These are phyloP conservation scores for Sebastes goodei DNA, from an alignment of 2,797 vertebrate species.

Conservation along the genomic window DNA sequence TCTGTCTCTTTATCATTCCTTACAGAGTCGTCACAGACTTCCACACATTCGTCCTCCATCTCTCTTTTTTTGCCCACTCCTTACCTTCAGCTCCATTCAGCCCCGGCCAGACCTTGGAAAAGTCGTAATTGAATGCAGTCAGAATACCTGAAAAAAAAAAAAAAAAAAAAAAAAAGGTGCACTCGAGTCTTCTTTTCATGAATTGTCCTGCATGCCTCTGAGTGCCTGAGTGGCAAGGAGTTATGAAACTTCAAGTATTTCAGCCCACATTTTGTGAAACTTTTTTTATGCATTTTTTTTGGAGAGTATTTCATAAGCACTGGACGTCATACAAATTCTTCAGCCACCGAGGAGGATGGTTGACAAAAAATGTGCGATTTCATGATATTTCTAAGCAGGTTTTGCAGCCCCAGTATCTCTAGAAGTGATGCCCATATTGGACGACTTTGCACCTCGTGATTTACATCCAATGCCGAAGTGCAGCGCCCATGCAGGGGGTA, in stretches of 20 bases:
- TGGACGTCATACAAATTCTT: constrained; percentile 11
- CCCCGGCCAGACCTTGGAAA: constrained; percentile 48
- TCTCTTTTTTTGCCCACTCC: constrained; percentile 9
- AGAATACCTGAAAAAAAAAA: not conserved
- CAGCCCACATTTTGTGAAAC: not conserved
- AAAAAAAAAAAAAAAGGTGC: not conserved
- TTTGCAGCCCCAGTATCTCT: not conserved
- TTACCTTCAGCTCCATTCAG: constrained; percentile 47
- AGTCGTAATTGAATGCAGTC: constrained; percentile 43
- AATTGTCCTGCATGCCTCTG: constrained; percentile 9
- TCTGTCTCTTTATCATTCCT: constrained; percentile 71
- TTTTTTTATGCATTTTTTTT: not conserved
- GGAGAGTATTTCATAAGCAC: not conserved
- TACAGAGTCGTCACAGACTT: constrained; percentile 71
- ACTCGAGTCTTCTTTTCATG: constrained; percentile 12
- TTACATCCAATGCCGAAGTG: constrained; percentile 1
- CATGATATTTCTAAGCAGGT: not conserved
- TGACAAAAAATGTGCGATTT: not conserved
- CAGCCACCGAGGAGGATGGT: not conserved
- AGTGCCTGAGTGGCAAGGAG: not conserved
- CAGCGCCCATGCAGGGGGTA: not conserved
- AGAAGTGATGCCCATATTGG: not conserved
- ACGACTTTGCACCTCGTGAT: constrained; percentile 1
- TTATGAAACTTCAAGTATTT: constrained; percentile 24
- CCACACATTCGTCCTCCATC: constrained; percentile 58